Base-by-base conservation (phyloP, 1,140 invertebrate genomes). In the Venustaconcha ellipsiformis region DNA sequence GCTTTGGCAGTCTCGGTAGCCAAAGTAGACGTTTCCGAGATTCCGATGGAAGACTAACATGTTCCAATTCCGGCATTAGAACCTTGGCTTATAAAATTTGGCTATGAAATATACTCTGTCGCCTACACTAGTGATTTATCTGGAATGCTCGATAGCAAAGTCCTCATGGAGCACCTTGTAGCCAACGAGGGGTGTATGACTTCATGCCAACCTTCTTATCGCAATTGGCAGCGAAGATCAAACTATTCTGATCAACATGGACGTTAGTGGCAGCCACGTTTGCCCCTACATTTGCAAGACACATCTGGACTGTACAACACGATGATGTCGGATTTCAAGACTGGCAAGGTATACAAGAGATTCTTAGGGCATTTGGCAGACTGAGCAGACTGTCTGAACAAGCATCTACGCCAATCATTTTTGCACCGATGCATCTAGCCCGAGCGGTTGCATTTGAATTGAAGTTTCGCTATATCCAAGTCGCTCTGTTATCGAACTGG, bases 1-100 rank as follows among this genome's bases (percentile, higher is more conserved):
- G 18, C 59, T 0, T 12, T 18, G 17, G 65, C 20, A 8, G 18
- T 67, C 65, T 67, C 18, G 8, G 65, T 67, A 26, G 65, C 12
- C 65, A 67, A 48, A 14, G 65, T 67, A 26, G 6, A 67, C 26
- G 65, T 67, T 17, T 67, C 65, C 65, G 65, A 67, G n/a, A 67
- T 67, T 37, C 65, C 15, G 11, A 67, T 67, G 65, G 14, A n/a
- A 18, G 65, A 67, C 18, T 14, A n/a, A 67, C 65, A 13, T 18
- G 30, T 14, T 18, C 11, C 65, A 6, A n/a, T 30, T 18, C 65
- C 65, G 6, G 65, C 65, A 13, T 67, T 67, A 6, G 65, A 67
- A 67, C 15, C 8, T 26, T 26, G 26, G 65, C 65, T 67, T 17
- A 1, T 67, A 14, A 12, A 18, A 18, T 26, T 12, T 37, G 65